phyloP scores from a whole-genome alignment of 2,113 vertebrate genomes.

The Paraplagusia blochii region DNA sequence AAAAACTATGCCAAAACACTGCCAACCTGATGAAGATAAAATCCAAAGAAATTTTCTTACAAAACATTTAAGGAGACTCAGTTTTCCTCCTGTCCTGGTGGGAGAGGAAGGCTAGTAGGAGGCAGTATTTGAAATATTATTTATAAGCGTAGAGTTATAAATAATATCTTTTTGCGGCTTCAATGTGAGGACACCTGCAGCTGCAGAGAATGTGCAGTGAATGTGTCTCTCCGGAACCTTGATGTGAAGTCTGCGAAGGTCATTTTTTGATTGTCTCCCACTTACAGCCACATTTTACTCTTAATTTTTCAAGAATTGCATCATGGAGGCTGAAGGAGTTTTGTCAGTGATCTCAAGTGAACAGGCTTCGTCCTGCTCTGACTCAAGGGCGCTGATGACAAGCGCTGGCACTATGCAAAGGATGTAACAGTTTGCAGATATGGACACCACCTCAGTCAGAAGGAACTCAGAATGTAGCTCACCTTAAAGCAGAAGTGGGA shows the following conservation, averaged over 20 bases:
- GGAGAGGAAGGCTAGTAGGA: neutral
- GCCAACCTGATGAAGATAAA: too few species aligned
- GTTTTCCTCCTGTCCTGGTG: neutral
- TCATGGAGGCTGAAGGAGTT: neutral
- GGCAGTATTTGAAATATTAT: neutral
- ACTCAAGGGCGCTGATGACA: constrained; percentile 8
- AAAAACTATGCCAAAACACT: too few species aligned
- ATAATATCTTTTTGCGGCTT: neutral
- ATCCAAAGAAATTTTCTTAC: too few species aligned
- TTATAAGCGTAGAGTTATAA: neutral
- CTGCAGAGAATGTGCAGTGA: neutral
- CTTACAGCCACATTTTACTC: neutral
- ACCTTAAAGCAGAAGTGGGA: too few species aligned
- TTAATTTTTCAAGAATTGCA: constrained; percentile 3
- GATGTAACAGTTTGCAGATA: neutral
- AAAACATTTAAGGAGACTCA: neutral
- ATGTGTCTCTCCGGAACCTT: neutral
- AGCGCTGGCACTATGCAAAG: constrained; percentile 4
- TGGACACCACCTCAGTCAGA: neutral
- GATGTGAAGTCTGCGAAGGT: neutral
- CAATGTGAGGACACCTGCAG: neutral
- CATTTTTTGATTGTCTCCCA: neutral
- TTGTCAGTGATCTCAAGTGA: constrained; percentile 1
- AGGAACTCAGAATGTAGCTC: too few species aligned
- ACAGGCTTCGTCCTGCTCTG: neutral